These are phyloP conservation scores for Canis aureus DNA, from an alignment of 2,113 vertebrate species.

Conservation along the genomic window DNA sequence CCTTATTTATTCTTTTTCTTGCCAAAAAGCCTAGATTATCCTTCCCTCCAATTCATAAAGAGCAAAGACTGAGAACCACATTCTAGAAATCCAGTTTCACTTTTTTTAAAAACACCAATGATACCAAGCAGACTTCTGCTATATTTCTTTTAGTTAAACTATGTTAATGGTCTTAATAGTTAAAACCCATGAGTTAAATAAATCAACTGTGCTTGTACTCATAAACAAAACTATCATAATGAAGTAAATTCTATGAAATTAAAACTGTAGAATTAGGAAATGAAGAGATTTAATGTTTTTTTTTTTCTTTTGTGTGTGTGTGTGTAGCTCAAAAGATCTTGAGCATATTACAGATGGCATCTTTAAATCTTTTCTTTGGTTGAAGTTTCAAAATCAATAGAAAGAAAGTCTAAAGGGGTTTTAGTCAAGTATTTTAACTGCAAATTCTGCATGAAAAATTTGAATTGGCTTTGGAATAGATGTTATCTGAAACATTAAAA, in stretches of 20 bases:
- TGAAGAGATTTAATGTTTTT: neutral
- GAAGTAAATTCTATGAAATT: neutral
- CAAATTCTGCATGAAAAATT: slow-evolving; percentile 34
- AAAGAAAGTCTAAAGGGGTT: neutral
- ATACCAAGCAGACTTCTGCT: neutral
- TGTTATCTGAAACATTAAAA: slow-evolving; percentile 3
- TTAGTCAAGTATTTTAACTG: slow-evolving; percentile 47
- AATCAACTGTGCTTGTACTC: neutral
- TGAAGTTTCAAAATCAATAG: slow-evolving; percentile 20
- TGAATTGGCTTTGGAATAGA: neutral
- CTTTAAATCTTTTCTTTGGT: neutral
- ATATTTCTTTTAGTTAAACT: neutral
- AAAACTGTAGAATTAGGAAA: neutral
- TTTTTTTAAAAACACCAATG: neutral
- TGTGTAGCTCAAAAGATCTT: neutral
- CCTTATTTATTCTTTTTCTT: neutral
- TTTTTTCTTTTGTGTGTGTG: too few relatives aligned
- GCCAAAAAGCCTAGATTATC: too few relatives aligned
- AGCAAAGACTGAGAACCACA: neutral
- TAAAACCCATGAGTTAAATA: neutral
- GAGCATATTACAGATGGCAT: neutral
- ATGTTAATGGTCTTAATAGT: neutral
- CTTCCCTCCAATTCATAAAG: neutral
- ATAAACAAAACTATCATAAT: neutral
- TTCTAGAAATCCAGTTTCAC: neutral